Conservation (phyloP, 2,888 invertebrate genomes). For the Incurvaria masculella region DNA sequence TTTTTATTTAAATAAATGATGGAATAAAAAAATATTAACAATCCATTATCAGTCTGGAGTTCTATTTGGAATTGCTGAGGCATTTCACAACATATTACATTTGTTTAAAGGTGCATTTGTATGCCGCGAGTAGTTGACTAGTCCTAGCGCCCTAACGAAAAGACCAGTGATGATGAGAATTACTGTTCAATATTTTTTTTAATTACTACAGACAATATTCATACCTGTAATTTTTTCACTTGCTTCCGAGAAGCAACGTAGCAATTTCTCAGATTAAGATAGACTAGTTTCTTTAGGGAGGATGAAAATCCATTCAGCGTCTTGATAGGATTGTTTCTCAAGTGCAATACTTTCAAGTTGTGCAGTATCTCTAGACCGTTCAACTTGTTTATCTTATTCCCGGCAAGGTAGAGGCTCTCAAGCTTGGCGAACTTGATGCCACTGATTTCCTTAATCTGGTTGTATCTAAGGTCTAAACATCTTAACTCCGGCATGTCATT, state of each 20-base stretch:
- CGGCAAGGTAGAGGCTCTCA: slow-evolving; percentile 71
- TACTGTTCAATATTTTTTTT: too few species aligned
- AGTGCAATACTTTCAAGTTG: slow-evolving; percentile 66
- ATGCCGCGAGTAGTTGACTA: too few species aligned
- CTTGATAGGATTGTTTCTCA: slow-evolving; percentile 64
- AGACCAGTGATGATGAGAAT: too few species aligned
- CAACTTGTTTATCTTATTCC: slow-evolving; percentile 66
- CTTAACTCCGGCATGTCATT: slow-evolving; percentile 37
- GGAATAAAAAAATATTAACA: too few species aligned
- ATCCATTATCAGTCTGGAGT: too few species aligned
- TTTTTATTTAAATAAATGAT: too few species aligned
- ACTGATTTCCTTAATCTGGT: slow-evolving; percentile 39
- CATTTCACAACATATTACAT: too few species aligned
- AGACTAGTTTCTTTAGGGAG: slow-evolving; percentile 39
- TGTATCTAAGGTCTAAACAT: slow-evolving; percentile 53
- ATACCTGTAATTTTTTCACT: slow-evolving; percentile 51
- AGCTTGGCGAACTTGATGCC: slow-evolving; percentile 50
- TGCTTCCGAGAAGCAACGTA: slow-evolving; percentile 49
- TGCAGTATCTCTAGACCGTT: slow-evolving; percentile 57
- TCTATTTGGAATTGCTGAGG: too few species aligned
- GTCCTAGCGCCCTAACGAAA: too few species aligned
- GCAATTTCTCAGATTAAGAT: slow-evolving; percentile 57
- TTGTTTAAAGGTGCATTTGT: too few species aligned
- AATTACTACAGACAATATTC: too few species aligned
- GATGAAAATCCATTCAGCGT: slow-evolving; percentile 50